phyloP scores from a whole-genome alignment of 2,888 invertebrate species.

The Cheilosia pagana region DNA sequence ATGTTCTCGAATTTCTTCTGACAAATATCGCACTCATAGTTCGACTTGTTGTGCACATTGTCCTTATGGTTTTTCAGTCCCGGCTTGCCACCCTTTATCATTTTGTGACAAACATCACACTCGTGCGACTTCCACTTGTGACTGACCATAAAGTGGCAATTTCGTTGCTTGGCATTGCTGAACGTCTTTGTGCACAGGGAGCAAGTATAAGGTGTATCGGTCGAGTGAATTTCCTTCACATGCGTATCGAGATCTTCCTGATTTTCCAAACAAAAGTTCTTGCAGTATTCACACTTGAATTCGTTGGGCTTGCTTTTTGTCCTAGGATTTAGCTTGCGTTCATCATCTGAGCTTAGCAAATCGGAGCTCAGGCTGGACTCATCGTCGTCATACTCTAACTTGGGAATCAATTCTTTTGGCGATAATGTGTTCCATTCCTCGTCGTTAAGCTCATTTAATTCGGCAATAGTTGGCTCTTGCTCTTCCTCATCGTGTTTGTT shows the following conservation, averaged over 20 bases:
- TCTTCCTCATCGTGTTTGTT: background rate
- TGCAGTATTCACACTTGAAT: conserved; percentile 69
- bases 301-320: conserved; percentile 38
- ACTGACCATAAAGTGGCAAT: conserved; percentile 72
- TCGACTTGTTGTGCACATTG: conserved; percentile 66
- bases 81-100: conserved; percentile 69
- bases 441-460: background rate
- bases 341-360: conserved; percentile 63
- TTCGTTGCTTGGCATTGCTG: conserved; percentile 68
- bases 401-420: conserved; percentile 22
- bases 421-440: conserved; percentile 23
- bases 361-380: conserved; percentile 66
- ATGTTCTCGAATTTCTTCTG: conserved; percentile 68
- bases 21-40: conserved; percentile 63
- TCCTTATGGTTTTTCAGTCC: conserved; percentile 69
- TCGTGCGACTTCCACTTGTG: conserved; percentile 71
- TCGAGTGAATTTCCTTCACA: conserved; percentile 64
- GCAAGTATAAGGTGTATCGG: conserved; percentile 64
- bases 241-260: conserved; percentile 64
- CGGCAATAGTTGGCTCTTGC: background rate
- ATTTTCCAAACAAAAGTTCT: conserved; percentile 56
- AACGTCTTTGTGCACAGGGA: conserved; percentile 60
- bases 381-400: conserved; percentile 52
- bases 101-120: conserved; percentile 68
- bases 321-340: conserved; percentile 25